Evolutionary conservation across 2,113 vertebrate genomes (phyloP).

Genomic region (Gobio gobio): DNA sequence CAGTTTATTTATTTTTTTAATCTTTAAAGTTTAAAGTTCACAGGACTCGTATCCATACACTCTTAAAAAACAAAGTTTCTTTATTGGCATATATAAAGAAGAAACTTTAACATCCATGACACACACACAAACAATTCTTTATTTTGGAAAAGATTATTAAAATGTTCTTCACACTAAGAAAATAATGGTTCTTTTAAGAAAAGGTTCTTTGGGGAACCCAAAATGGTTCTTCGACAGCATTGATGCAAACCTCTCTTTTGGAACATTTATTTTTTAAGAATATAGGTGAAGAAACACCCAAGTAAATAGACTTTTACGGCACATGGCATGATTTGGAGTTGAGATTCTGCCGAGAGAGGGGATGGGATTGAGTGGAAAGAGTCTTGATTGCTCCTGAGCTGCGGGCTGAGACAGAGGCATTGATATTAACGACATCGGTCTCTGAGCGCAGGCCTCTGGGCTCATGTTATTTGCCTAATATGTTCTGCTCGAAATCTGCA

Average conservation of each 20-base stretch:
- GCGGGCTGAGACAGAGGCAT: slow-evolving; percentile 53
- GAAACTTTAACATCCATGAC: background rate
- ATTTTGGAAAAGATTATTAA: background rate
- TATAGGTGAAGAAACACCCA: slow-evolving; percentile 46
- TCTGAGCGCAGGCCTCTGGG: slow-evolving; percentile 62
- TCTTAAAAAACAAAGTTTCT: no score
- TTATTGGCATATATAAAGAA: background rate
- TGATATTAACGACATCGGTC: slow-evolving; percentile 65
- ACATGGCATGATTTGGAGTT: slow-evolving; percentile 38
- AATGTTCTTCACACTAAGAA: background rate
- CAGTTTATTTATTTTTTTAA: background rate
- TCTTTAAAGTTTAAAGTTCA: background rate
- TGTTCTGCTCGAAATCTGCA: slow-evolving; percentile 79
- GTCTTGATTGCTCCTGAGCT: slow-evolving; percentile 49
- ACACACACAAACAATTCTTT: background rate
- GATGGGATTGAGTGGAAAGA: slow-evolving; percentile 34
- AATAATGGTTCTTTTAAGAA: background rate
- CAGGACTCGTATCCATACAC: background rate
- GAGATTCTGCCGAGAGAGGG: slow-evolving; percentile 22
- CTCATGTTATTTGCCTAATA: slow-evolving; percentile 79
- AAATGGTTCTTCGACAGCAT: background rate
- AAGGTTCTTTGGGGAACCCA: background rate
- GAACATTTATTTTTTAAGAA: background rate
- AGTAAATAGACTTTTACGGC: slow-evolving; percentile 58
- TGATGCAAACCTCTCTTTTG: background rate